phyloP scores from a whole-genome alignment of 2,113 vertebrate genomes.

The Pyxicephalus adspersus region DNA sequence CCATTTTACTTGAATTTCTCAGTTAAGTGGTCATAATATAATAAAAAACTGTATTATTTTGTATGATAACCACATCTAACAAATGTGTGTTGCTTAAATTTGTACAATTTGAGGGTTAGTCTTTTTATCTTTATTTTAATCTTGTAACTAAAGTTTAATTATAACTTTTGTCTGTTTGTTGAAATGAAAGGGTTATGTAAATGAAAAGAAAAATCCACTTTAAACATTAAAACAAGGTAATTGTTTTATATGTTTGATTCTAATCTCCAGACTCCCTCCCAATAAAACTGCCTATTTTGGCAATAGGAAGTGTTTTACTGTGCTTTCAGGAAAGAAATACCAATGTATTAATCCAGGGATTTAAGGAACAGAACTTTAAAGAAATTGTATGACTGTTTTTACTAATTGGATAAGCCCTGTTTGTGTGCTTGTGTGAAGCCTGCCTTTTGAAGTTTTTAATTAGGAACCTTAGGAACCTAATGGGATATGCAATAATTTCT shows the following conservation, averaged over 20 bases:
- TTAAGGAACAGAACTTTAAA: background rate
- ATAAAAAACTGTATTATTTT: background rate
- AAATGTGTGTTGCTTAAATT: background rate
- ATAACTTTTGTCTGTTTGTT: background rate
- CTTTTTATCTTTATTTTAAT: background rate
- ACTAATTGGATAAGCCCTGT: constrained; percentile 30
- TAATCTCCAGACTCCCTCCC: background rate
- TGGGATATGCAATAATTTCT: background rate
- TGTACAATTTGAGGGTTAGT: background rate
- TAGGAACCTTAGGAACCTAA: background rate
- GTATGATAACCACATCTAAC: background rate
- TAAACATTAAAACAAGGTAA: constrained; percentile 17
- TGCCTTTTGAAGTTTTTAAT: background rate
- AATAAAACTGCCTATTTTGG: background rate
- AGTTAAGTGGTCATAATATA: no score
- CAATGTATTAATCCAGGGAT: background rate
- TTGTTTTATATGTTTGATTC: constrained; percentile 33
- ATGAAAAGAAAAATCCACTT: constrained; percentile 1
- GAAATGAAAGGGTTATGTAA: constrained; percentile 32
- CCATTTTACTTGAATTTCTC: no score
- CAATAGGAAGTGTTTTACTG: background rate
- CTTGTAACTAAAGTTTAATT: background rate
- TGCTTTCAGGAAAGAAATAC: background rate
- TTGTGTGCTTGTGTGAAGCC: background rate
- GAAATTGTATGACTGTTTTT: background rate